Evolutionary conservation across 2,113 vertebrate species (phyloP), one percentile per base, ranked within the genome.

Genomic region (Falcunculus frontatus): DNA sequence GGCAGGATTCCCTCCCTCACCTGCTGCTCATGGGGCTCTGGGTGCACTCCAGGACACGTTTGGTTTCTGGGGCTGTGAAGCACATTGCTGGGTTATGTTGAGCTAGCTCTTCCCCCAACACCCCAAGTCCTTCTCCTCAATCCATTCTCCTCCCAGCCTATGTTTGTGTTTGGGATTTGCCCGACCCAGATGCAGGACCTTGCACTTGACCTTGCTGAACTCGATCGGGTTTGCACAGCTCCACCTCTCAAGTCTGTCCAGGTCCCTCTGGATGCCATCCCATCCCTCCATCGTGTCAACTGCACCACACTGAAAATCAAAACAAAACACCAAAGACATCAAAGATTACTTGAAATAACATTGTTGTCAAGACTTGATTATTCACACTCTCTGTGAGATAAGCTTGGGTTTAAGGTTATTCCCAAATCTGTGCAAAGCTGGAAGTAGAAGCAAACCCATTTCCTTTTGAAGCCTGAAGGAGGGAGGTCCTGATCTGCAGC

Each of bases 241-340:
- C 11, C 35, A 42, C 21, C 17, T 76, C 55, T 32, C 30, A 41
- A 53, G 25, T 25, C 39, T 39, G 19, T 26, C 33, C 53, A 46
- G 30, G 9, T 26, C 25, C 55, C 30, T 60, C 39, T 41, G 62
- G 62, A n/a, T 82, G 53, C 39, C 25, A 15, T 11, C n/a, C n/a
- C 39, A 53, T n/a, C 53, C 20, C 53, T 75, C 20, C 46, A 30
- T 21, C 0, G 0, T 26, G 39, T 19, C 11, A 16, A 7, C 46
- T 47, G n/a, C 21, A 55, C 26, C 47, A 49, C 26, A 26, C 26
- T 3, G 2, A 23, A 76, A 53, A 57, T 17, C 30, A 47, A 42
- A 89, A 44, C 4, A 46, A 74, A 78, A 22, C 10, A 32, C 26
- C 15, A 32, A n/a, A 86, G 35, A 39, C 83, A 65, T 2, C 3